Percentiles rank a stretch among this genome's conserved stretches.
These are phyloP conservation scores for Xyrichtys novacula DNA, from an alignment of 2,797 vertebrate genomes.

Conservation along the genomic window DNA sequence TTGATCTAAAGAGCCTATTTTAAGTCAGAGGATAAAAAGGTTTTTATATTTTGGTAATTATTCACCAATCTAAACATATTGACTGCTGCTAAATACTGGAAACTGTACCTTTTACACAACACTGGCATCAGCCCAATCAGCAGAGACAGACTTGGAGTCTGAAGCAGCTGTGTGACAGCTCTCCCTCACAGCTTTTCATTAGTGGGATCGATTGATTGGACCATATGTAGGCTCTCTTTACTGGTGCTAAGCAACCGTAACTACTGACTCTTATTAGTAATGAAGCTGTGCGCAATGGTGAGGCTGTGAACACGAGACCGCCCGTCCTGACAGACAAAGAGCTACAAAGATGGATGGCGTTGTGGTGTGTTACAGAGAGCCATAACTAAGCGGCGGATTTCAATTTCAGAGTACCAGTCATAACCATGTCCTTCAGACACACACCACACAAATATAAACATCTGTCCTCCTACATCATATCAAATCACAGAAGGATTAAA, in stretches of 20 bases:
- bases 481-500: conserved; percentile 65
- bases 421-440: conserved; percentile 1
- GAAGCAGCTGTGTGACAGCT: conserved; percentile 63
- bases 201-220: conserved; percentile 46
- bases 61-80: no score
- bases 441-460: conserved; percentile 58
- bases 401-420: conserved; percentile 31
- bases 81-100: conserved; percentile 22
- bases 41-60: no score
- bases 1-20: no score
- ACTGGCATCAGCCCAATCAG: conserved; percentile 29
- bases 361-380: conserved; percentile 27
- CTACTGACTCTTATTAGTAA: conserved; percentile 36
- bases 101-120: conserved; percentile 48
- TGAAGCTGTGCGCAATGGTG: conserved; percentile 26
- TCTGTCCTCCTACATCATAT: conserved; percentile 72
- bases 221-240: conserved; percentile 26
- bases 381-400: conserved; percentile 38
- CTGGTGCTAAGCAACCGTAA: conserved; percentile 41
- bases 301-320: conserved; percentile 35
- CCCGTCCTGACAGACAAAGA: conserved; percentile 32
- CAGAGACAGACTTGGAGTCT: conserved; percentile 30
- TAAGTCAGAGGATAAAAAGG: no score
- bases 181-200: conserved; percentile 62
- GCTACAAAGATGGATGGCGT: conserved; percentile 41